phyloP scores from a whole-genome alignment of 2,113 vertebrate species.

The Australoheros scitulus region DNA sequence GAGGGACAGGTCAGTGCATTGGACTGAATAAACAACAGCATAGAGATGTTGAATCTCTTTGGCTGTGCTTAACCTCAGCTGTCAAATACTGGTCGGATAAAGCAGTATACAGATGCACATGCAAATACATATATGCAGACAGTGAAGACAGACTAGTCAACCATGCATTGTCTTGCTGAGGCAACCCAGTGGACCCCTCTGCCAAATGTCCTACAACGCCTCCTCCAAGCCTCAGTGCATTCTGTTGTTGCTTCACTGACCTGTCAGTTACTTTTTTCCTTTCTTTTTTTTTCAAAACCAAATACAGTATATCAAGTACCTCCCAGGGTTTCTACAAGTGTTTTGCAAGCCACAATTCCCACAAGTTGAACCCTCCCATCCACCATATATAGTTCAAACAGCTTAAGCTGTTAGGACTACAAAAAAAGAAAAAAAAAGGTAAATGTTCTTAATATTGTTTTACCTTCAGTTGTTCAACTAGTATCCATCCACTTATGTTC shows the following conservation, averaged over 20 bases:
- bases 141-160: background rate
- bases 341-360: background rate
- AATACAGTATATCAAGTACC: background rate
- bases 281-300: fast-evolving
- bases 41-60: slow-evolving; percentile 15
- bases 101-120: background rate
- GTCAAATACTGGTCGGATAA: slow-evolving; percentile 20
- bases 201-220: background rate
- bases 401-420: background rate
- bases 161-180: background rate
- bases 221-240: background rate
- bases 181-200: background rate
- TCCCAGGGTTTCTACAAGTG: background rate
- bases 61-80: slow-evolving; percentile 21
- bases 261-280: background rate
- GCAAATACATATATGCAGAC: slow-evolving; percentile 4
- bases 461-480: background rate
- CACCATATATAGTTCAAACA: background rate
- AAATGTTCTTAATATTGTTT: fast-evolving
- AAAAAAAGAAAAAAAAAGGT: background rate
- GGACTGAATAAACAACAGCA: slow-evolving; percentile 48
- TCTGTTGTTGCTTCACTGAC: background rate
- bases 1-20: background rate
- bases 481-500: background rate
- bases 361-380: background rate